Base-by-base conservation (phyloP, 2,797 vertebrate species). In the Sitta carolinensis region DNA sequence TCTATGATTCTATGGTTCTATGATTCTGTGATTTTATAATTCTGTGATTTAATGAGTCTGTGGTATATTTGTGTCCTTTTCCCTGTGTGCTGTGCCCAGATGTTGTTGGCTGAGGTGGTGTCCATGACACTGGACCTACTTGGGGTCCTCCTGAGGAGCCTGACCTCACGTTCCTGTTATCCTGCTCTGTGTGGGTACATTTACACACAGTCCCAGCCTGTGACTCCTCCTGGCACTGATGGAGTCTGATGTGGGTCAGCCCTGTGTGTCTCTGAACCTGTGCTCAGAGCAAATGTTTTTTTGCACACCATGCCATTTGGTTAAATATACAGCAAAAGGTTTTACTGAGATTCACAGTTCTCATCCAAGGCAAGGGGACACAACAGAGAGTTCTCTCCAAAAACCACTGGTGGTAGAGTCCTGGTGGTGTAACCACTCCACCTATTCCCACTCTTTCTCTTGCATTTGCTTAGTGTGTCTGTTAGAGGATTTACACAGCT, bases 241-340 rank as follows among this genome's bases (percentile, higher is more conserved):
- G 15, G 43, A 18, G 5, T 12, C 47, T 59, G 13, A 57, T 63
- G 22, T 42, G 58, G 58, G 34, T 42, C 70, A 81, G 7, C 50
- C 11, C 30, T 54, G 29, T 7, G 50, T 36, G 17, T 27, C 40
- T 81, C 40, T n/a, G 47, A 59, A 11, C 13, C 11, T 43, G 14
- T 59, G 19, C 12, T 76, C 16, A 48, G 38, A 50, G 15, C 6
- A 73, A 36, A n/a, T 0, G 3, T 62, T 84, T 87, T 50, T 36
- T 7, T 36, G 40, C 52, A 55, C 11, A 43, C 8, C 0, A 0
- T 38, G 18, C 18, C 0, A 1, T 11, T 18, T 0, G 1, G 20
- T 14, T 64, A 61, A 64, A 90, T 11, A 62, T 4, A 13, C 9
- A 51, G 7, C 30, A 55, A 48, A 29, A 47, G 14, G 1, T 62